Percentiles rank a stretch among this genome's conserved stretches.
These are phyloP conservation scores for Tuberolachnus salignus DNA, from an alignment of 2,888 invertebrate species.

Conservation along the genomic window DNA sequence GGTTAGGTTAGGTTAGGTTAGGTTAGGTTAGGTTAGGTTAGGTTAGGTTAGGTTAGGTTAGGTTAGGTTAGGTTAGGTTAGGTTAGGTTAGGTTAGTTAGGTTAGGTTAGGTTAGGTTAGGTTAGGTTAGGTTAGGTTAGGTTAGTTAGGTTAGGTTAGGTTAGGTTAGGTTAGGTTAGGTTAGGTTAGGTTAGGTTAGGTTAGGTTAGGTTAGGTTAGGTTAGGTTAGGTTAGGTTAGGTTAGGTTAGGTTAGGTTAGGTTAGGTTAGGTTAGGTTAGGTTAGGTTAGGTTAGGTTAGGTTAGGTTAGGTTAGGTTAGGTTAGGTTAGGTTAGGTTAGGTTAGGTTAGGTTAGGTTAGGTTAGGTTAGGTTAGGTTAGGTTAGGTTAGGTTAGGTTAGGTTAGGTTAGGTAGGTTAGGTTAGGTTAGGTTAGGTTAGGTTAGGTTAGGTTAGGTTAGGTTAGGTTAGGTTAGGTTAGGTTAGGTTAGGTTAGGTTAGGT, in stretches of 20 bases:
- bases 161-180: conserved; percentile 51
- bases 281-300: conserved; percentile 57
- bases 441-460: conserved; percentile 57
- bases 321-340: conserved; percentile 47
- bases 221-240: conserved; percentile 42
- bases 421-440: no score
- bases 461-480: conserved; percentile 33
- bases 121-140: no score
- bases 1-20: no score
- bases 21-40: no score
- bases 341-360: no score
- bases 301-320: conserved; percentile 52
- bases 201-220: conserved; percentile 43
- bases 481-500: conserved; percentile 50
- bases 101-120: no score
- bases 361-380: no score
- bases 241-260: conserved; percentile 50
- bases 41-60: no score
- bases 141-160: conserved; percentile 56
- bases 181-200: conserved; percentile 52
- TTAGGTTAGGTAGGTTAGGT: conserved; percentile 45
- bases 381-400: no score
- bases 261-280: conserved; percentile 26
- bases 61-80: no score
- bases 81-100: no score